Percentiles rank a stretch among this genome's conserved stretches.
These are phyloP conservation scores for Perithous albicinctus DNA, from an alignment of 2,888 invertebrate genomes.

Conservation along the genomic window DNA sequence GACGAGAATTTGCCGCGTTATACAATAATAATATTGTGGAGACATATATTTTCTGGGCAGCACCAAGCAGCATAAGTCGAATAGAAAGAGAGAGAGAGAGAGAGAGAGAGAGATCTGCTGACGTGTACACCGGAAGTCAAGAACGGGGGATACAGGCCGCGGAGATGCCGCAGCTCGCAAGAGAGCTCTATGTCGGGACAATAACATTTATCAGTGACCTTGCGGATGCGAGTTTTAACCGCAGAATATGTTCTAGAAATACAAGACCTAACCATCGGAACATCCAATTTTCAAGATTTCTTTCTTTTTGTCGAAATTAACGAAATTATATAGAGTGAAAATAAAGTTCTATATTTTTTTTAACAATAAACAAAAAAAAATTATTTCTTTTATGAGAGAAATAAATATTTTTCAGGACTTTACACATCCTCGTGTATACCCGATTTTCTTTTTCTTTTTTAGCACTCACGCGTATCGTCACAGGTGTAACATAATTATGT, in stretches of 20 bases:
- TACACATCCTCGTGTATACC: neutral
- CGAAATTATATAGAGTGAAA: too few relatives aligned
- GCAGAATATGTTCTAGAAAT: constrained; percentile 45
- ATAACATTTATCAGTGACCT: constrained; percentile 79
- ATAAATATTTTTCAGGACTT: neutral
- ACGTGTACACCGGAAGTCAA: constrained; percentile 78
- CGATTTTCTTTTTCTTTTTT: too few relatives aligned
- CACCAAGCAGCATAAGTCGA: constrained; percentile 55
- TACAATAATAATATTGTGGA: constrained; percentile 4
- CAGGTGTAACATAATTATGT: constrained; percentile 34
- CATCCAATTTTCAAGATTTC: too few relatives aligned
- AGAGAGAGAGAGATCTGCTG: constrained; percentile 71
- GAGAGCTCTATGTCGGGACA: constrained; percentile 73
- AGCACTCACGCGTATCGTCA: neutral
- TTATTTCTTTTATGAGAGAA: too few relatives aligned
- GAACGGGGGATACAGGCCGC: constrained; percentile 66
- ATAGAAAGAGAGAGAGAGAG: too few relatives aligned
- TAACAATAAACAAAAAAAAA: too few relatives aligned
- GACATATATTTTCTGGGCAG: constrained; percentile 25
- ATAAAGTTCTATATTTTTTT: too few relatives aligned
- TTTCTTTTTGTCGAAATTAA: too few relatives aligned
- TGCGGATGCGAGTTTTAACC: constrained; percentile 72
- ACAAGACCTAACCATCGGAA: neutral
- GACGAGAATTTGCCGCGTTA: neutral
- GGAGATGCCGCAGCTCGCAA: constrained; percentile 74